Evolutionary conservation across 2,888 invertebrate species (phyloP).

Genomic region (Drosophila fungiperda): DNA sequence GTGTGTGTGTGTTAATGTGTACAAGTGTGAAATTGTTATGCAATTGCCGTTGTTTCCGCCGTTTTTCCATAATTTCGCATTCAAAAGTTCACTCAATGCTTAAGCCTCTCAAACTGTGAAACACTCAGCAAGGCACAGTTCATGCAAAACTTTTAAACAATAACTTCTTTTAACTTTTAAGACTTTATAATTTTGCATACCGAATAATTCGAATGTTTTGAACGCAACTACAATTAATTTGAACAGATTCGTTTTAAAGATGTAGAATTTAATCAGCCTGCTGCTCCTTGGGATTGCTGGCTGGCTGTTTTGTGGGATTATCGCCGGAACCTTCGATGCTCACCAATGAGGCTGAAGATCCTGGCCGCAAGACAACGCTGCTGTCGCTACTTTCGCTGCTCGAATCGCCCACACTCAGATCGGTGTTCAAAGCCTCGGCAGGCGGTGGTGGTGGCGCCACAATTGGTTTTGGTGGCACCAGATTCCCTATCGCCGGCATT

Average conservation of each 20-base stretch:
- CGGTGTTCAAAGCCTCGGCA: conserved; percentile 42
- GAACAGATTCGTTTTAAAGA: conserved; percentile 8
- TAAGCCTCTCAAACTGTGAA: neutral
- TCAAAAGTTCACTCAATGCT: neutral
- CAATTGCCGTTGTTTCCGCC: conserved; percentile 11
- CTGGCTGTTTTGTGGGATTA: conserved; percentile 32
- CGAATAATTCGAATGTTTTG: conserved; percentile 24
- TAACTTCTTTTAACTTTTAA: neutral
- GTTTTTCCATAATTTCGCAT: conserved; percentile 13
- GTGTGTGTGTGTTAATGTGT: conserved; percentile 4
- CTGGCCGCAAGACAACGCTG: conserved; percentile 65
- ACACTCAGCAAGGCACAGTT: conserved; percentile 12
- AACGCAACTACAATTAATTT: conserved; percentile 33
- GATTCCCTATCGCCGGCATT: conserved; percentile 17
- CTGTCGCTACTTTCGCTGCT: conserved; percentile 74
- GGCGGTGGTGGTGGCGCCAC: conserved; percentile 45
- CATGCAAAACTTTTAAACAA: conserved; percentile 6
- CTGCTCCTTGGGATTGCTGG: conserved; percentile 41
- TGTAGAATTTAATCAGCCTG: conserved; percentile 25
- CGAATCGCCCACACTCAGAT: conserved; percentile 63
- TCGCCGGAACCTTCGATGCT: conserved; percentile 58
- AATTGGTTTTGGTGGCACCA: conserved; percentile 48
- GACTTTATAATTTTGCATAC: conserved; percentile 41
- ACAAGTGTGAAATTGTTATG: conserved; percentile 12
- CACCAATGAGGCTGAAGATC: conserved; percentile 50